A percentile compares a stretch with the other conserved stretches of the same genome.
Conservation (phyloP, 2,797 vertebrate genomes). For the Pristis pectinata region DNA sequence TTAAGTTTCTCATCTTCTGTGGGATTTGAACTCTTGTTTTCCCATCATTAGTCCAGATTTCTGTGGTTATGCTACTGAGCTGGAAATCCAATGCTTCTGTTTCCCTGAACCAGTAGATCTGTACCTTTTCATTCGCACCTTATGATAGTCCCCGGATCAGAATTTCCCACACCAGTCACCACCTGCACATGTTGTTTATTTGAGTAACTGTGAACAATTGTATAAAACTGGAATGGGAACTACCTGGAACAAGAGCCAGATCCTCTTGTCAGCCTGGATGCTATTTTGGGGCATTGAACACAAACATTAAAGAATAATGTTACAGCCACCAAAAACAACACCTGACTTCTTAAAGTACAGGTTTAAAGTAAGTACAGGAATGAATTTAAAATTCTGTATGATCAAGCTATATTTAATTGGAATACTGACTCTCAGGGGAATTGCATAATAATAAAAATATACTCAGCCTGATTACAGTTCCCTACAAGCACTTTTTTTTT, state of each 20-base stretch:
- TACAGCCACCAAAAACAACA: background rate
- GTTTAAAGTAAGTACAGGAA: background rate
- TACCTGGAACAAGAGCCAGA: background rate
- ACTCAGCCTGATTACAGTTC: background rate
- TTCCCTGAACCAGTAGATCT: no score
- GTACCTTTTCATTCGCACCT: background rate
- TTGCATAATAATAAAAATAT: background rate
- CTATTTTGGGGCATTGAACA: background rate
- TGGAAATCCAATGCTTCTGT: no score
- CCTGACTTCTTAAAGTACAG: background rate
- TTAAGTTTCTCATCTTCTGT: no score
- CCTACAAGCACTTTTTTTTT: background rate
- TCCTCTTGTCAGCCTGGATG: background rate
- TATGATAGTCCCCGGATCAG: background rate
- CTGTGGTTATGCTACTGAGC: no score
- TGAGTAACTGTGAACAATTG: background rate
- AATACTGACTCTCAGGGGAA: background rate
- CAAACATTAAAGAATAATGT: background rate
- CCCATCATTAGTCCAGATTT: no score
- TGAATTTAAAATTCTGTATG: background rate
- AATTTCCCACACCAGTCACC: background rate
- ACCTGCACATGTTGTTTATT: background rate
- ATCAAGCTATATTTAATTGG: background rate
- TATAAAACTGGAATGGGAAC: background rate
- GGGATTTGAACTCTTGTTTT: no score